A percentile compares a stretch with the other conserved stretches of the same genome.
Conservation (phyloP, 2,888 invertebrate genomes). For the Mythimna vitellina region DNA sequence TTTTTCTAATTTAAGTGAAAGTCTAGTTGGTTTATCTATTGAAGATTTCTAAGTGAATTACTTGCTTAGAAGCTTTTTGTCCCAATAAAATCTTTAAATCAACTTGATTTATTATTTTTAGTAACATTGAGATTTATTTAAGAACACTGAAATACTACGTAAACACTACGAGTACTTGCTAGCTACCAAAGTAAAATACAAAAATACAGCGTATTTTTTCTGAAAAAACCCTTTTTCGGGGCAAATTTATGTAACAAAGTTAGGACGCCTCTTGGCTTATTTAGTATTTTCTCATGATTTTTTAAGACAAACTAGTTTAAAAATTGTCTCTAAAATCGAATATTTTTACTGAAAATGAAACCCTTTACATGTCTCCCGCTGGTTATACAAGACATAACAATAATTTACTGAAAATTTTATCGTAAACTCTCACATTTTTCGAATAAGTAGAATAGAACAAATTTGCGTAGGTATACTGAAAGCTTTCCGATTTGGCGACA, state of each 20-base stretch:
- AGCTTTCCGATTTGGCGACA: constrained; percentile 1
- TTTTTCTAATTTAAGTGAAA: constrained; percentile 13
- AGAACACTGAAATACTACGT: neutral
- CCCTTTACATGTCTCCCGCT: neutral
- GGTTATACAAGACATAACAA: neutral
- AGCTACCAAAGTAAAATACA: neutral
- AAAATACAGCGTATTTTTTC: neutral
- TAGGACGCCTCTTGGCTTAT: neutral
- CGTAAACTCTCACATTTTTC: neutral
- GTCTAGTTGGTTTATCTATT: constrained; percentile 16
- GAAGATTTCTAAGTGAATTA: constrained; percentile 24
- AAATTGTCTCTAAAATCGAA: neutral
- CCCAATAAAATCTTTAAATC: constrained; percentile 16
- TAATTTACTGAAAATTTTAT: neutral
- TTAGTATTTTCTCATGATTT: neutral
- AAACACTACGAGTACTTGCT: neutral
- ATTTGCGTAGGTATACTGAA: neutral
- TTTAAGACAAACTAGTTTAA: neutral
- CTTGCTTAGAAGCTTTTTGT: constrained; percentile 28
- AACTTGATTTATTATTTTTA: constrained; percentile 23
- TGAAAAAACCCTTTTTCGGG: neutral
- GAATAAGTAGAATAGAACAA: neutral
- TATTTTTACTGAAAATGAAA: neutral
- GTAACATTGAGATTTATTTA: constrained; percentile 19
- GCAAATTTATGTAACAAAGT: neutral